Base-by-base conservation (phyloP, 2,888 invertebrate species). In the Hydroisotoma schaefferi region DNA sequence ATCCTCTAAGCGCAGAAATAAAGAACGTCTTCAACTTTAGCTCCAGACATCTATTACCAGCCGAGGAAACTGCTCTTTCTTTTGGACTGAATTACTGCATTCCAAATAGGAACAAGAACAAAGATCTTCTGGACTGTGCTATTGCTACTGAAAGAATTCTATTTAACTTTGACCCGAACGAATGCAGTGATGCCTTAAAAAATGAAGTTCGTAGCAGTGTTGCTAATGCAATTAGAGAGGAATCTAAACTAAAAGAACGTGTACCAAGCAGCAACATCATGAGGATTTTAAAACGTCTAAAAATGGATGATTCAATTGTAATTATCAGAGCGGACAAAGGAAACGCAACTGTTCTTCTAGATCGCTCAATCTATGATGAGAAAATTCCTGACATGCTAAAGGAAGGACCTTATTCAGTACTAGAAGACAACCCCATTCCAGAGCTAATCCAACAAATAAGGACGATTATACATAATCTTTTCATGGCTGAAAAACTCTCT, bases 301-400 rank as follows among this genome's bases (percentile, higher is more conserved):
- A 29, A 51, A 18, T 6, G 5, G 51, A 51, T 23, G 29, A 51
- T 8, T 51, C 51, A 5, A 51, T 51, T 18, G 22, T 51, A 8
- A 51, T 51, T 8, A 8, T 12, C 4, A 12, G 22, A 10, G 51
- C 51, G 18, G 51, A 51, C 22, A 51, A 51, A 51, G 51, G 51
- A 29, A 51, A 51, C 29, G 6, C 6, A 4, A 51, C 51, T 18
- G 51, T 51, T 28, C 10, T 51, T 22, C 8, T 51, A n/a, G 20
- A 51, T 33, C 5, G 28, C 6, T 27, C 10, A 26, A 33, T 29
- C 18, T 51, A 51, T 51, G 51, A 51, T 6, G 18, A 29, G 18
- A 51, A 51, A 51, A 8, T 27, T 8, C 22, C 5, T 4, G n/a
- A 20, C 25, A 22, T 47, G 25, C 47, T 47, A 23, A 47, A 18